These are phyloP conservation scores for Takifugu rubripes DNA, from an alignment of 2,797 vertebrate genomes.

Conservation along the genomic window DNA sequence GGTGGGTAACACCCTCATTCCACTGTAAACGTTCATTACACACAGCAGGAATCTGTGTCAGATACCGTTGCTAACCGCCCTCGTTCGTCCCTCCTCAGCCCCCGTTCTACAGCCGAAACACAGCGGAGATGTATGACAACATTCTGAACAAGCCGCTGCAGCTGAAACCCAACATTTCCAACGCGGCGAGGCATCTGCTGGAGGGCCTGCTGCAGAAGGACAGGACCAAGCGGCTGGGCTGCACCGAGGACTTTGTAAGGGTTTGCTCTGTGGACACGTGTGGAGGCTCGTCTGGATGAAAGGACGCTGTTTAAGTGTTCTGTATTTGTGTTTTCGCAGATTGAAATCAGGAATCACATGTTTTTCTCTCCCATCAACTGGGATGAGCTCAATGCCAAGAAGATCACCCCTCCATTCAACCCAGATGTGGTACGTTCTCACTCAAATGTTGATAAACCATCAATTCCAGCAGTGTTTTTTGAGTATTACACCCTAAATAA, in stretches of 20 bases:
- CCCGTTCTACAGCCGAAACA: slow-evolving; percentile 97
- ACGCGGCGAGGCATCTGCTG: slow-evolving; percentile 90
- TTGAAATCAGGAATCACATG: slow-evolving; percentile 95
- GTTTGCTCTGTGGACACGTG: background rate
- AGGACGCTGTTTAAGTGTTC: background rate
- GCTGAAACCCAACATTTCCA: slow-evolving; percentile 98
- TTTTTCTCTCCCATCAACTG: slow-evolving; percentile 99
- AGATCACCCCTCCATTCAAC: slow-evolving; percentile 98
- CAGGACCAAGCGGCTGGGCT: slow-evolving; percentile 90
- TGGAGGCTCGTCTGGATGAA: background rate
- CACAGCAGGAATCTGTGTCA: background rate
- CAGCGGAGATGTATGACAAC: slow-evolving; percentile 98
- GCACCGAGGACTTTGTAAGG: slow-evolving; percentile 97
- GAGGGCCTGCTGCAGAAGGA: slow-evolving; percentile 97
- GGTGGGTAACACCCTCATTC: slow-evolving; percentile 74
- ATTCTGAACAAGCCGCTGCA: slow-evolving; percentile 98
- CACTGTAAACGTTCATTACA: background rate
- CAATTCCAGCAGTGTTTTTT: background rate
- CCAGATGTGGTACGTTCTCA: slow-evolving; percentile 91
- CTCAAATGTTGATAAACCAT: background rate
- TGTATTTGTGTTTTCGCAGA: slow-evolving; percentile 66
- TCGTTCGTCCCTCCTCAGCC: slow-evolving; percentile 74
- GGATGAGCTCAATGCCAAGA: slow-evolving; percentile 98
- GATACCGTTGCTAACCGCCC: slow-evolving; percentile 9
- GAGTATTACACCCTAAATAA: background rate